Evolutionary conservation across 2,888 invertebrate genomes (phyloP), one percentile per base, ranked within the genome.

Genomic region (Eupithecia vulgata): DNA sequence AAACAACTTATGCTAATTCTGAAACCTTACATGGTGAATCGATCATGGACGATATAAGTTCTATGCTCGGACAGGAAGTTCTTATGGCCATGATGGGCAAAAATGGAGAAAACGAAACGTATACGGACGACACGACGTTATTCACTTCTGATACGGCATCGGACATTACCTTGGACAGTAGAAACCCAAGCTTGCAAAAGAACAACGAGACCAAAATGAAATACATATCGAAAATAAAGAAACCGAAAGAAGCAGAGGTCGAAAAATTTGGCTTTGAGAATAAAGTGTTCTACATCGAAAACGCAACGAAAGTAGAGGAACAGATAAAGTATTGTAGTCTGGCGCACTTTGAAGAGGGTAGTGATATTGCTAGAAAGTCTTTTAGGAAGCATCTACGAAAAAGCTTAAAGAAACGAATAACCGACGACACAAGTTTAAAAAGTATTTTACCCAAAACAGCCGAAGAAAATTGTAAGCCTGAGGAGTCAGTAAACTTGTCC

Each of bases 341-440:
- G 82, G 97, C 97, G 1, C 96, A 97, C 80, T 97, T 97, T 83
- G 97, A 97, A 75, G 97, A 97, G 90, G 97, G 97, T 30, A 97
- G 96, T 87, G 97, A 98, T 86, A 97, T 98, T 76, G 97, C 97
- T 0, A 95, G 97, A 66, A 95, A 96, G 85, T 97, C 97, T 4
- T 97, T 97, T 85, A 97, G 96, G 82, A 94, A 94, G 76, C 91
- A 91, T 17, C 74, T 93, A 7, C 87, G 87, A 61, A 94, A 91
- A 72, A 95, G 94, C 78, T 81, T 92, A 5, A 94, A 94, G 78
- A 95, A 95, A 68, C 87, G 90, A 25, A 82, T 84, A 1, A 78
- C 79, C 1, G 92, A 94, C 34, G 91, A 93, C 34, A 78, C 83
- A 0, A 88, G 84, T 64, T 74, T 91, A 8, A 92, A 90, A 79